Evolutionary conservation across 2,113 vertebrate genomes (phyloP).

Genomic region (Tyto alba): DNA sequence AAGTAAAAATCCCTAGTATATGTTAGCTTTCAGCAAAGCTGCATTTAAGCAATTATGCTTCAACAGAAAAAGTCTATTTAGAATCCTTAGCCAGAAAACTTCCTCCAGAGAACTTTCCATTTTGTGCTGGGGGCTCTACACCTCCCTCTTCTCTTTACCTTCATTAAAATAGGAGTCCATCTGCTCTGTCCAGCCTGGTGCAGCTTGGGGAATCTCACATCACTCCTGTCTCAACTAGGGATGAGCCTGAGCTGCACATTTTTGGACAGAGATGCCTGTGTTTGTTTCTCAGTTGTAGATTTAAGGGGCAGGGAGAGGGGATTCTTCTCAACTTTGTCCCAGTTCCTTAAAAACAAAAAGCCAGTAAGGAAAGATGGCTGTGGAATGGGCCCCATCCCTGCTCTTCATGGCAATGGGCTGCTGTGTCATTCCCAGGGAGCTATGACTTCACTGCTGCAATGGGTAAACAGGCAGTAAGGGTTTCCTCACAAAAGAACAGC

Average conservation of each 20-base stretch:
- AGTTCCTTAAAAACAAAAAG: neutral
- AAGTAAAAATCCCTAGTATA: neutral
- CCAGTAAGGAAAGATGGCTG: neutral
- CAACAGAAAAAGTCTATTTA: neutral
- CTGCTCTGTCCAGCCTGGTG: neutral
- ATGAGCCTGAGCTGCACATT: neutral
- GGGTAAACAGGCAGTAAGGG: neutral
- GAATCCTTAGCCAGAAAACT: neutral
- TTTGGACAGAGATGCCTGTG: neutral
- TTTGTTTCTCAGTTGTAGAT: neutral
- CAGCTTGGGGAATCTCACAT: neutral
- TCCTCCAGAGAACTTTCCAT: neutral
- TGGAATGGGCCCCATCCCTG: neutral
- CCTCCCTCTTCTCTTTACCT: neutral
- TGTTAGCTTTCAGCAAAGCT: neutral
- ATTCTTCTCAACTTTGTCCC: constrained; percentile 1
- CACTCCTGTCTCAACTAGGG: neutral
- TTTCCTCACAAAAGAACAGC: neutral
- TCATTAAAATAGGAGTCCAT: neutral
- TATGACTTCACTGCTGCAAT: neutral
- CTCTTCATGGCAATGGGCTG: neutral
- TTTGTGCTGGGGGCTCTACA: neutral
- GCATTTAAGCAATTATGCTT: neutral
- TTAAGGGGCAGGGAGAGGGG: neutral
- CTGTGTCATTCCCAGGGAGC: neutral